Conservation (phyloP, 2,113 vertebrate genomes). For the Malaclemys terrapin region DNA sequence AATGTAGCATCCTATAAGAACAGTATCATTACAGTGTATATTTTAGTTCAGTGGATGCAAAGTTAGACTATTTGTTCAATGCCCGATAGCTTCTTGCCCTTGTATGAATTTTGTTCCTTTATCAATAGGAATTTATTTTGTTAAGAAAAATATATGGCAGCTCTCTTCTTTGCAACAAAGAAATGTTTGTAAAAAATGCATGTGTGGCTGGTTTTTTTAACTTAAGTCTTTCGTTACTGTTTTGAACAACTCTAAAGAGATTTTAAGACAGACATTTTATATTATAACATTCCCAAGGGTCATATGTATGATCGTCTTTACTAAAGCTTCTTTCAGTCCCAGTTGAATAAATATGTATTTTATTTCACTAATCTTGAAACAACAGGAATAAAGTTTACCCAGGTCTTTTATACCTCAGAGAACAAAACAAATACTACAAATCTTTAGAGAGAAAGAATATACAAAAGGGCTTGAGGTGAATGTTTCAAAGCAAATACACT, state of each 20-base stretch:
- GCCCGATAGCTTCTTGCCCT: not conserved
- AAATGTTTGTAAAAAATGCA: constrained; percentile 69
- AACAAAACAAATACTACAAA: constrained; percentile 90
- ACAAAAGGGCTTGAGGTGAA: constrained; percentile 89
- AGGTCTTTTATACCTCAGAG: constrained; percentile 90
- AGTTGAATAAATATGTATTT: constrained; percentile 88
- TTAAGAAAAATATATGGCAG: constrained; percentile 66
- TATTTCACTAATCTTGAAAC: constrained; percentile 90
- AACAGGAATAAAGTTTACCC: constrained; percentile 89
- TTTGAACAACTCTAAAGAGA: constrained; percentile 83
- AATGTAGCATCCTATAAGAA: not conserved
- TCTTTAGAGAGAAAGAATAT: constrained; percentile 87
- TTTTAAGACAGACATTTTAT: constrained; percentile 84
- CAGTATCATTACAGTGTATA: not conserved
- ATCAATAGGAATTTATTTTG: constrained; percentile 76
- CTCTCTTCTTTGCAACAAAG: constrained; percentile 72
- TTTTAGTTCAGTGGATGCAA: constrained; percentile 3
- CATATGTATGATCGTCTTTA: constrained; percentile 80
- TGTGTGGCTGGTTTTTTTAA: constrained; percentile 75
- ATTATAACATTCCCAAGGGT: constrained; percentile 78
- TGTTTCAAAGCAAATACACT: constrained; percentile 91
- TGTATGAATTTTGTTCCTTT: constrained; percentile 53
- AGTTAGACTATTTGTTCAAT: not conserved
- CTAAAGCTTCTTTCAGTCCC: constrained; percentile 83
- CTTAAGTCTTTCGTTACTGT: constrained; percentile 78